Percentiles rank a stretch among this genome's conserved stretches.
These are phyloP conservation scores for Eulemur rufifrons DNA, from an alignment of 2,113 vertebrate species.

Conservation along the genomic window DNA sequence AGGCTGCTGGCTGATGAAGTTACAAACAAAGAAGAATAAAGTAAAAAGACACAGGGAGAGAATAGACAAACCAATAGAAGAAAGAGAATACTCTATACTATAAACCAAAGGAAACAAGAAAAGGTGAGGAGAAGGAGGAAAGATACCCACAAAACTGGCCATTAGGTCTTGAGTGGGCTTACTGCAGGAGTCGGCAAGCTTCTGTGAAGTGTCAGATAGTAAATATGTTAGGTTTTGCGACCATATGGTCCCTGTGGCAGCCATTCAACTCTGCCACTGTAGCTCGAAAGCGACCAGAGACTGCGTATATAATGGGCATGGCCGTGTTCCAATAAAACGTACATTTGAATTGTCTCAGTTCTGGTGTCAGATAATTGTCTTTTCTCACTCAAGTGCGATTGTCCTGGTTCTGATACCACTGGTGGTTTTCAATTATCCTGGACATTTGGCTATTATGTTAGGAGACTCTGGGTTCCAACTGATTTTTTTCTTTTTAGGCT, in stretches of 20 bases:
- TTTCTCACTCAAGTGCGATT: background rate
- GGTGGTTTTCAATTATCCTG: accelerated
- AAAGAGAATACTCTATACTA: background rate
- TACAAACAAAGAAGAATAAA: background rate
- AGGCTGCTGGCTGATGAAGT: background rate
- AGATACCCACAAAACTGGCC: background rate
- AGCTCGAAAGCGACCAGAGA: background rate
- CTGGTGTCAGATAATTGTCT: background rate
- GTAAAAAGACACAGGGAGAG: background rate
- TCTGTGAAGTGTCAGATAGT: background rate
- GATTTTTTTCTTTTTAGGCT: background rate
- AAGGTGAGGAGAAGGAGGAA: background rate
- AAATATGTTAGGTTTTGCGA: background rate
- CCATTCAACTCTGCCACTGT: background rate
- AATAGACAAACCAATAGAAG: background rate
- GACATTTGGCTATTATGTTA: background rate
- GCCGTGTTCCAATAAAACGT: background rate
- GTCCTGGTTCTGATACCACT: background rate
- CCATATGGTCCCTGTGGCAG: background rate
- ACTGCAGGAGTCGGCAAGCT: background rate
- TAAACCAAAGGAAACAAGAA: background rate
- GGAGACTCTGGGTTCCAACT: background rate
- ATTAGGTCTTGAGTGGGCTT: background rate
- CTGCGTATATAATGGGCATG: background rate
- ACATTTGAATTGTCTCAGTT: background rate